phyloP scores from a whole-genome alignment of 2,888 invertebrate genomes.

The Melitaea athalia region DNA sequence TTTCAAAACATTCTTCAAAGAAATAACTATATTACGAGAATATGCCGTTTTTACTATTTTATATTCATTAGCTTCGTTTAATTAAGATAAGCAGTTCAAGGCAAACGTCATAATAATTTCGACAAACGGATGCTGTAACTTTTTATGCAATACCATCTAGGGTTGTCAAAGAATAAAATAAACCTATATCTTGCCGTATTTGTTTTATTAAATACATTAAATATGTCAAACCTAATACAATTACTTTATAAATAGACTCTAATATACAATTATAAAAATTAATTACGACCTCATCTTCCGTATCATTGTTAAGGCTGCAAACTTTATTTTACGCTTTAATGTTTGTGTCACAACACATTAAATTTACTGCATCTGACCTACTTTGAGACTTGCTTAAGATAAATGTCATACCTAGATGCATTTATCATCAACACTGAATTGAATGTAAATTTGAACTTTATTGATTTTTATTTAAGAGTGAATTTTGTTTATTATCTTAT shows the following conservation, averaged over 20 bases:
- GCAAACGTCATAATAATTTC: not conserved
- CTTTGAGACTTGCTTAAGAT: not conserved
- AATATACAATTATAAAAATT: not conserved
- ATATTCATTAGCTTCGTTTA: not conserved
- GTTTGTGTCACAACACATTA: not conserved
- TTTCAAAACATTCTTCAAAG: not conserved
- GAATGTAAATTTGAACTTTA: conserved; percentile 1
- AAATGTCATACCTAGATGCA: not conserved
- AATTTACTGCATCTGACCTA: conserved; percentile 9
- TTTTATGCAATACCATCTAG: not conserved
- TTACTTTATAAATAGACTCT: not conserved
- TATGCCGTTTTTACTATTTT: not conserved
- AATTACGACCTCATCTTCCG: not conserved
- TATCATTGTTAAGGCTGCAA: not conserved
- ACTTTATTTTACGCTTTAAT: not conserved
- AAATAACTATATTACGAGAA: not conserved
- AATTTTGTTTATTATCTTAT: conserved; percentile 14
- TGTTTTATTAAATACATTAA: too few relatives aligned
- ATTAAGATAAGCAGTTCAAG: not conserved
- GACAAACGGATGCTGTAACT: not conserved
- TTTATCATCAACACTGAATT: not conserved
- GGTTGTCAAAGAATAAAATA: not conserved
- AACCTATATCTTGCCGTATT: too few relatives aligned
- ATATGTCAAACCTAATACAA: not conserved
- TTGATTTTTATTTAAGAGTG: not conserved